Percentiles rank a stretch among this genome's conserved stretches.
Evolutionary conservation across 1,140 invertebrate species (phyloP).

Genomic region (Bombus pascuorum): DNA sequence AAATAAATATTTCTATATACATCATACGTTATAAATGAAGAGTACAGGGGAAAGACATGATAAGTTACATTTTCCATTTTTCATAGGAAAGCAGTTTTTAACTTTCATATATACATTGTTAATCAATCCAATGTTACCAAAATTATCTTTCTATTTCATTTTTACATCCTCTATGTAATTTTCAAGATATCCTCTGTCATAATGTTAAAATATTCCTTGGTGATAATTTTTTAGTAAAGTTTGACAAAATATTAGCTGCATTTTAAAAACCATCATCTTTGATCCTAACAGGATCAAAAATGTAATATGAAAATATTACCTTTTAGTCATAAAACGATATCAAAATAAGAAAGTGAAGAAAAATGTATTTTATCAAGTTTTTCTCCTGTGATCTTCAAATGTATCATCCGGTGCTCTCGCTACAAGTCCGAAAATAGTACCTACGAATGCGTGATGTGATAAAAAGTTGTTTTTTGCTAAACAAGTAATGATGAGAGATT

Average conservation of each 20-base stretch:
- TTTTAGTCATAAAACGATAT: no score
- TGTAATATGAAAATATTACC: no score
- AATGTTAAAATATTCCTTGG: no score
- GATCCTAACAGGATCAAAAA: no score
- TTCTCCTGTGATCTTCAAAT: not conserved
- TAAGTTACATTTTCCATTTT: not conserved
- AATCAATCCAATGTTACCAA: no score
- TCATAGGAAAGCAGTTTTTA: not conserved
- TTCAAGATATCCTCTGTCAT: no score
- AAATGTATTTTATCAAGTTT: not conserved
- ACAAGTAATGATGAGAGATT: slow-evolving; percentile 66
- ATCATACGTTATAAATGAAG: not conserved
- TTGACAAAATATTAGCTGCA: no score
- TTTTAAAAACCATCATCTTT: no score
- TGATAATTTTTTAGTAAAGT: no score
- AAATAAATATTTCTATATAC: slow-evolving; percentile 53
- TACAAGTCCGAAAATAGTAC: slow-evolving; percentile 68
- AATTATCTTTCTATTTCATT: no score
- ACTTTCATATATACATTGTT: not conserved
- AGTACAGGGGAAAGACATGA: not conserved
- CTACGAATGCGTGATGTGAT: slow-evolving; percentile 75
- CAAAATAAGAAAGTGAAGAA: no score
- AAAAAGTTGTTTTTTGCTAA: slow-evolving; percentile 76
- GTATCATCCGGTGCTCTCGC: slow-evolving; percentile 47
- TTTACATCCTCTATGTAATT: no score